phyloP scores from a whole-genome alignment of 2,797 vertebrate genomes.

The Gastrophryne carolinensis region DNA sequence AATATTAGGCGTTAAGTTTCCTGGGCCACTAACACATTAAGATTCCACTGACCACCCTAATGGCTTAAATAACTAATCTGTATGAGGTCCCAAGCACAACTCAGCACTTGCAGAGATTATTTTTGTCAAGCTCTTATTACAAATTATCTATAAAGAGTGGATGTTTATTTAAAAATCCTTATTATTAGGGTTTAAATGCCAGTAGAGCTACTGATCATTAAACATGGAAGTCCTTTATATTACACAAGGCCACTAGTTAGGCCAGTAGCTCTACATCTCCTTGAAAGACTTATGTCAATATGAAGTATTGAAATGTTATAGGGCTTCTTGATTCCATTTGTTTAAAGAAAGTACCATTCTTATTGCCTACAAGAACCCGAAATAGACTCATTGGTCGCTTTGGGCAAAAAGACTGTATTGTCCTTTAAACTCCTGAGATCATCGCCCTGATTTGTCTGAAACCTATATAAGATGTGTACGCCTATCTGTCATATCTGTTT shows the following conservation, averaged over 20 bases:
- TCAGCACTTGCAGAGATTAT: constrained; percentile 35
- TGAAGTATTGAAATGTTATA: neutral
- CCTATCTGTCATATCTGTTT: constrained; percentile 22
- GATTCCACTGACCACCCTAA: constrained; percentile 1
- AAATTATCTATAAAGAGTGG: constrained; percentile 22
- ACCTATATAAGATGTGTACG: constrained; percentile 12
- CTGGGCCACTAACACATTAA: neutral
- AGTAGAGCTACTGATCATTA: neutral
- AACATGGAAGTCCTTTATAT: neutral
- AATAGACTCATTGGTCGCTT: neutral
- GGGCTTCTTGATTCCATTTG: neutral
- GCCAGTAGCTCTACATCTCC: neutral
- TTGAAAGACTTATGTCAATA: neutral
- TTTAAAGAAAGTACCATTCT: neutral
- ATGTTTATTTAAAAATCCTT: constrained; percentile 17
- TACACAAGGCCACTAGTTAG: neutral
- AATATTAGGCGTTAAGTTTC: neutral
- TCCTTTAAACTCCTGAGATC: neutral
- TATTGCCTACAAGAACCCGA: neutral
- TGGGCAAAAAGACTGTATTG: neutral
- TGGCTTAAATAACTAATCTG: constrained; percentile 5
- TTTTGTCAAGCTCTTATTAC: constrained; percentile 30
- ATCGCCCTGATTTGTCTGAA: neutral
- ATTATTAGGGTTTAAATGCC: constrained; percentile 1
- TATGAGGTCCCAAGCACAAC: constrained; percentile 16